Base-by-base conservation (phyloP, 1,140 invertebrate genomes). In the Sogatella furcifera region DNA sequence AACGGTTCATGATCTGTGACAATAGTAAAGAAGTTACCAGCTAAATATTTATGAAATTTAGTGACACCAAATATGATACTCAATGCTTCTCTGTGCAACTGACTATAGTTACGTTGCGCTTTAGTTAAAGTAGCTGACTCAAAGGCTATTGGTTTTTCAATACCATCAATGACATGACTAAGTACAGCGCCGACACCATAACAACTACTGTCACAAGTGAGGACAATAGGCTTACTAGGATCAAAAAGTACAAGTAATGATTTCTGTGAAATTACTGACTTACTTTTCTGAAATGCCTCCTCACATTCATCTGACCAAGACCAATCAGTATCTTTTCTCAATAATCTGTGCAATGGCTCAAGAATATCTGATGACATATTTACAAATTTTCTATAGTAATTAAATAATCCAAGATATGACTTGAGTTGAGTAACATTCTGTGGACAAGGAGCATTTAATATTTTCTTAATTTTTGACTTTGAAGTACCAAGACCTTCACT, bases 41-140 rank as follows among this genome's bases (percentile, higher is more conserved):
- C 10, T 31, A 62, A 28, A 21, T 58, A 62, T 74, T 62, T 55
- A 73, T 69, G 67, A 71, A 78, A 66, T 75, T 64, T 72, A 69
- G 65, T 46, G 73, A 56, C 21, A 63, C 59, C 72, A 64, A 68
- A 74, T 15, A 76, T 59, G 11, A 78, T 69, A 1, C 63, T 59
- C 10, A 80, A 60, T 21, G 68, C 71, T 66, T 81, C 78, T 61
- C 72, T 76, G 43, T 81, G 73, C 17, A 77, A 70, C 61, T 77
- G 75, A 11, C 71, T 62, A 57, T 80, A 80, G 59, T 73, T 76
- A 56, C 64, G 59, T 60, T 80, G 74, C 11, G 76, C 65, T 15
- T 56, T 11, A 24, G 62, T 66, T 28, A 79, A 59, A 69, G n/a
- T 66, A 34, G 68, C 52, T 14, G 74, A 77, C 17, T 65, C 69